Conservation (phyloP, 2,888 invertebrate species). For the Bembecia ichneumoniformis region DNA sequence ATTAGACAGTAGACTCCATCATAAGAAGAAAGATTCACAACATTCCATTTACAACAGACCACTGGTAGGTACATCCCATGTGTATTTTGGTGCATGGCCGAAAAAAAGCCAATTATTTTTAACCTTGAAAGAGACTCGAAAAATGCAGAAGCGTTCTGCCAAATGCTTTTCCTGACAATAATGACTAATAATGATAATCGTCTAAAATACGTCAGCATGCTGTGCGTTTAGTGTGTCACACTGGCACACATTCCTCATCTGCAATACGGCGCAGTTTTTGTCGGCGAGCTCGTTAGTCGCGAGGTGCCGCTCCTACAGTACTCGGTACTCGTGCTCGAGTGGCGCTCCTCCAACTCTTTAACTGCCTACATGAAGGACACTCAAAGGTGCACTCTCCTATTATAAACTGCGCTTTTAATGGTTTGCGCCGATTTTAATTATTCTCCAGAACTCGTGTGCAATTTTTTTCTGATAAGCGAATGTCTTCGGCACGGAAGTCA, state of each 20-base stretch:
- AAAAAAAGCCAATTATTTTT: no score
- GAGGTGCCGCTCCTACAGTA: conserved; percentile 63
- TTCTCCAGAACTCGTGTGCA: conserved; percentile 22
- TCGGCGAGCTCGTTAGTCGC: conserved; percentile 65
- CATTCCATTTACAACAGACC: no score
- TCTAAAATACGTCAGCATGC: not conserved
- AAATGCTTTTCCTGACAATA: no score
- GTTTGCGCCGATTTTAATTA: conserved; percentile 66
- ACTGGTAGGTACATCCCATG: no score
- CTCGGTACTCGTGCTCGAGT: conserved; percentile 49
- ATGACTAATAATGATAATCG: no score
- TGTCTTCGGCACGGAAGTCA: no score
- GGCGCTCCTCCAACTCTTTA: conserved; percentile 68
- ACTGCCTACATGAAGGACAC: conserved; percentile 71
- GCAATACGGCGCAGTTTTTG: conserved; percentile 42
- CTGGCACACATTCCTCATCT: not conserved
- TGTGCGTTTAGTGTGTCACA: not conserved
- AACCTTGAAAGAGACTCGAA: no score
- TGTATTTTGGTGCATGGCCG: no score
- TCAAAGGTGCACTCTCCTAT: conserved; percentile 64
- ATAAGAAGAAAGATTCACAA: no score
- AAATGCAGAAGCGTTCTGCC: no score
- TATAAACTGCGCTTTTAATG: conserved; percentile 72
- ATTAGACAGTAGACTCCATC: no score
- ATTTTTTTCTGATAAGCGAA: not conserved